Evolutionary conservation across 2,888 invertebrate genomes (phyloP).

Genomic region (Himalopsyche tibetana): DNA sequence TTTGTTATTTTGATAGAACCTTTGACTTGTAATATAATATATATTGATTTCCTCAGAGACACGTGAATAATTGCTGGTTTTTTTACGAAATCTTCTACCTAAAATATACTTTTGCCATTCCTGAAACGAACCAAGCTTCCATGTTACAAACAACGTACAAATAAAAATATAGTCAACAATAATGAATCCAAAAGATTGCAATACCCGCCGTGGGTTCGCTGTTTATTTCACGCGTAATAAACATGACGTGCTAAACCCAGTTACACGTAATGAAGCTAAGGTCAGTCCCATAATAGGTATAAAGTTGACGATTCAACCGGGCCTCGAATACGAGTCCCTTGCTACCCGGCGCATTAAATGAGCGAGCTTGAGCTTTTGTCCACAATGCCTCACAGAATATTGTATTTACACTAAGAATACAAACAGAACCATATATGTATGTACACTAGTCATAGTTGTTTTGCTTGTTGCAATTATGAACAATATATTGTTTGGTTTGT

Average conservation of each 20-base stretch:
- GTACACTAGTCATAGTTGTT: too few species aligned
- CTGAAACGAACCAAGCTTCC: too few species aligned
- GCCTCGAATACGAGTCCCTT: background rate
- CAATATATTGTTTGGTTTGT: too few species aligned
- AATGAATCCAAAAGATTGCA: background rate
- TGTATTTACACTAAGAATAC: background rate
- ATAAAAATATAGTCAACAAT: background rate
- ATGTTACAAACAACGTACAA: background rate
- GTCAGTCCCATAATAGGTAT: conserved; percentile 25
- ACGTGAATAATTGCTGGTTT: too few species aligned
- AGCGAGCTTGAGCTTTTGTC: background rate
- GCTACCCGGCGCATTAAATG: background rate
- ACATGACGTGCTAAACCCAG: conserved; percentile 4
- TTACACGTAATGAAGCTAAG: background rate
- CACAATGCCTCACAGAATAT: background rate
- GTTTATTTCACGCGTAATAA: conserved; percentile 1
- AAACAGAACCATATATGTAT: background rate
- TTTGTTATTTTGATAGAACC: too few species aligned
- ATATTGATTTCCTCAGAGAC: too few species aligned
- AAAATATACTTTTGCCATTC: too few species aligned
- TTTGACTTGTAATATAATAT: too few species aligned
- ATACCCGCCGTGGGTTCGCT: background rate
- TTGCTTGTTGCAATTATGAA: too few species aligned
- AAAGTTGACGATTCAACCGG: background rate
- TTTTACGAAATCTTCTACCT: too few species aligned